A percentile compares a stretch with the other conserved stretches of the same genome.
phyloP scores from a whole-genome alignment of 2,113 vertebrate genomes.

The Plectropomus leopardus region DNA sequence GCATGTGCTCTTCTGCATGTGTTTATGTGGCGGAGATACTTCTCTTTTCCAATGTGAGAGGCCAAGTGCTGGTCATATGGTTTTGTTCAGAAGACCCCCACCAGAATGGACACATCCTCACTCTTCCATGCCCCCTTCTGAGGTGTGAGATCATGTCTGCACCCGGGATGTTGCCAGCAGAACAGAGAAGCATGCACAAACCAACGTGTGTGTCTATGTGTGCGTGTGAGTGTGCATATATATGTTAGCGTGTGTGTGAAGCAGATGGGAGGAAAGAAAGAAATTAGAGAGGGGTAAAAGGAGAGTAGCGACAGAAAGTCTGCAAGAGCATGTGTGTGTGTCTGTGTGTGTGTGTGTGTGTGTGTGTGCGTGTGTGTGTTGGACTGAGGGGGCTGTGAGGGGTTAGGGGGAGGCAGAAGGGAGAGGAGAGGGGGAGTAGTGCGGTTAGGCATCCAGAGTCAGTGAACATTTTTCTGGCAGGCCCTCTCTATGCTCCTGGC shows the following conservation, averaged over 20 bases:
- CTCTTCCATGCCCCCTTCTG: slow-evolving; percentile 70
- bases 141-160: slow-evolving; percentile 78
- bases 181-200: slow-evolving; percentile 50
- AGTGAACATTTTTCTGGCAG: slow-evolving; percentile 95
- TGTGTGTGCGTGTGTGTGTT: slow-evolving; percentile 65
- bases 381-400: slow-evolving; percentile 75
- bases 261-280: slow-evolving; percentile 85
- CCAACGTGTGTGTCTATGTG: background rate
- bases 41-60: slow-evolving; percentile 43
- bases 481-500: slow-evolving; percentile 91
- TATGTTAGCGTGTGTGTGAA: slow-evolving; percentile 78
- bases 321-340: slow-evolving; percentile 69
- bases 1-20: slow-evolving; percentile 20
- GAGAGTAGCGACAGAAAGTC: slow-evolving; percentile 83
- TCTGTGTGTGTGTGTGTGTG: slow-evolving; percentile 57
- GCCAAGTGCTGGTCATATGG: slow-evolving; percentile 72
- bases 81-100: slow-evolving; percentile 74
- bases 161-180: slow-evolving; percentile 62
- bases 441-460: slow-evolving; percentile 93
- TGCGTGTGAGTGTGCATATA: slow-evolving; percentile 38
- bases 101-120: slow-evolving; percentile 69
- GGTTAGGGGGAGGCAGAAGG: slow-evolving; percentile 61
- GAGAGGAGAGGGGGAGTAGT: slow-evolving; percentile 76
- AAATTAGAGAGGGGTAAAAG: slow-evolving; percentile 84
- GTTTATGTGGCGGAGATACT: slow-evolving; percentile 31